Base-by-base conservation (phyloP, 2,888 invertebrate genomes). In the Cyclophora albipunctata region DNA sequence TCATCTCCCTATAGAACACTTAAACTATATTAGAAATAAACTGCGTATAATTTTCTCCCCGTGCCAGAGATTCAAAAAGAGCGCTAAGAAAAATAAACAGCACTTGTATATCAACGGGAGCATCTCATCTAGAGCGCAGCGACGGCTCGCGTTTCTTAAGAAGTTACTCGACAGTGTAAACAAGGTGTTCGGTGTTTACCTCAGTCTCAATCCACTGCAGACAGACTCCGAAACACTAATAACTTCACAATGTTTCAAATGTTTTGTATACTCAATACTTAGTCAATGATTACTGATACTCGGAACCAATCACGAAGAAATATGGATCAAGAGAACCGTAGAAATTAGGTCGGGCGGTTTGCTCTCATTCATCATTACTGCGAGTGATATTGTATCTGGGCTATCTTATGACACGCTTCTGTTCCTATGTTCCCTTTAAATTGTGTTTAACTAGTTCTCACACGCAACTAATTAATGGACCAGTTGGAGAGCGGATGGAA, bases 41-140 rank as follows among this genome's bases (percentile, higher is more conserved):
- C 77, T 76, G 73, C 69, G 72, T 76, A 73, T 78, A 81, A 80
- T 81, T 81, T 81, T 71, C 71, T 64, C 60, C 61, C 62, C 64
- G 62, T 67, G 67, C 66, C 70, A 62, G 67, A 70, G 70, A 75
- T 78, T 81, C 68, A 73, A 77, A 82, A 80, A 76, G 76, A 75
- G 66, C 69, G 69, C 66, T 69, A 72, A 69, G 78, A 70, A 78
- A 84, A 78, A 82, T 80, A 84, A 80, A 84, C 79, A 82, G 65
- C 81, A 75, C 82, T 82, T 78, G 75, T 80, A 75, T 80, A 71
- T 83, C 79, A 78, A 82, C 82, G 81, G 74, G 63, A 66, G 69
- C 82, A 73, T 83, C 84, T 81, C 82, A 81, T 84, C 73, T 82
- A 69, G 71, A 76, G 76, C 75, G 67, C 63, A 66, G 63, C 59